These are phyloP conservation scores for Melanostoma mellinum DNA, from an alignment of 2,888 invertebrate species.

Conservation along the genomic window DNA sequence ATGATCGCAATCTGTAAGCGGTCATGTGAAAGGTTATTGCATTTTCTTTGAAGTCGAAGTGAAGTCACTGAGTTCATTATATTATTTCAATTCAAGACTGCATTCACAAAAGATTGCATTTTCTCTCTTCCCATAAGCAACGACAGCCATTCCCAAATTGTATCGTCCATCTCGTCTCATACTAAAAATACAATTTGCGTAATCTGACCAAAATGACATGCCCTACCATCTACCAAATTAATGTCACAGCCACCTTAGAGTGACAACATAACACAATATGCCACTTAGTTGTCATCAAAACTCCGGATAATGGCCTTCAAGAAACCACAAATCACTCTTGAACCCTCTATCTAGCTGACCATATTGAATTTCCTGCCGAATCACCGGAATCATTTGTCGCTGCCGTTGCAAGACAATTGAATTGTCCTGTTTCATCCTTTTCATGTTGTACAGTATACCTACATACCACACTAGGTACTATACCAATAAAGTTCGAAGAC, in stretches of 20 bases:
- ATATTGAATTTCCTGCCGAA: constrained; percentile 56
- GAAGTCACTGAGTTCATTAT: too few relatives aligned
- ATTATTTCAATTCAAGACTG: too few relatives aligned
- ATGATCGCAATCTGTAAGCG: too few relatives aligned
- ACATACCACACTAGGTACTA: not conserved
- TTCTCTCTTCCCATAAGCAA: too few relatives aligned
- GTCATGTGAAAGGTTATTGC: too few relatives aligned
- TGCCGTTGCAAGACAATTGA: constrained; percentile 52
- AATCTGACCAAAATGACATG: constrained; percentile 27
- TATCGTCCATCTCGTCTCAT: too few relatives aligned
- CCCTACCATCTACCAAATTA: constrained; percentile 8
- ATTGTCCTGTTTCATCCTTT: constrained; percentile 48
- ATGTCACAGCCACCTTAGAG: constrained; percentile 34
- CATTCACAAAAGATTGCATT: too few relatives aligned
- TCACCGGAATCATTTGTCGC: constrained; percentile 60
- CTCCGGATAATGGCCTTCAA: constrained; percentile 24
- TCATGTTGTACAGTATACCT: not conserved
- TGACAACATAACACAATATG: constrained; percentile 56
- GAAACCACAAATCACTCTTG: constrained; percentile 52
- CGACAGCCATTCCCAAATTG: too few relatives aligned
- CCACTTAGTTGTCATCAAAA: constrained; percentile 27
- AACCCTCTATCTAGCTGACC: constrained; percentile 24
- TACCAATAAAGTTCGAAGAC: not conserved
- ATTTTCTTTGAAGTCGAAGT: too few relatives aligned
- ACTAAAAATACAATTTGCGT: constrained; percentile 24